These are phyloP conservation scores for Dryoscopus gambensis DNA, from an alignment of 2,113 vertebrate species.

Conservation along the genomic window DNA sequence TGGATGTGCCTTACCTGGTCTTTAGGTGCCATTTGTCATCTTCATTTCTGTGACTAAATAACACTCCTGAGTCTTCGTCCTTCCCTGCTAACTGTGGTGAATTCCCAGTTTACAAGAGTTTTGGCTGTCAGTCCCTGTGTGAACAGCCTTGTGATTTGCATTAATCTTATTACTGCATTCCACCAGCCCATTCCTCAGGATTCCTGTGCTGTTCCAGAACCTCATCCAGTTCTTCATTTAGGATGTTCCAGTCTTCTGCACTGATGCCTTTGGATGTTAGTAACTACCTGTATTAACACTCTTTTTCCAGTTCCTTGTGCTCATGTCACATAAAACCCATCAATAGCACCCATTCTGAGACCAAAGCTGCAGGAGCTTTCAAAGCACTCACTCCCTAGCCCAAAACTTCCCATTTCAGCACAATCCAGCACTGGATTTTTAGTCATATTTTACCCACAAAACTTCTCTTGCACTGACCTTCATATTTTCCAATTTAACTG, in stretches of 20 bases:
- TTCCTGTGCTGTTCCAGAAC: background rate
- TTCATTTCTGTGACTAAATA: background rate
- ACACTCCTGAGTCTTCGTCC: background rate
- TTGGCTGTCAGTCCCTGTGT: background rate
- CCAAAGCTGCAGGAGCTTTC: background rate
- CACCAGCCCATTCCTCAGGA: background rate
- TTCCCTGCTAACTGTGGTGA: background rate
- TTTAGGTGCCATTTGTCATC: background rate
- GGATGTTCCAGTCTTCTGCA: background rate
- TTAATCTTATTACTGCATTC: slow-evolving; percentile 22
- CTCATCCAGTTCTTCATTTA: background rate
- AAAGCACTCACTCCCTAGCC: background rate
- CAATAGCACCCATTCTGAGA: background rate
- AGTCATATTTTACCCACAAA: background rate
- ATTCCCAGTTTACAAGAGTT: background rate
- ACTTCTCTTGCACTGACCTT: background rate
- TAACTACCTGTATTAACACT: background rate
- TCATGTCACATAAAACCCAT: background rate
- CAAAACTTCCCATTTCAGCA: background rate
- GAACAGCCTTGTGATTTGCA: background rate
- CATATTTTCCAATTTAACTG: background rate
- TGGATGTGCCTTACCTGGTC: background rate
- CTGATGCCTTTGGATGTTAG: background rate
- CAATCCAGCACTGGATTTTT: background rate
- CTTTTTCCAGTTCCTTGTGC: background rate